Percentiles rank a stretch among this genome's conserved stretches.
phyloP scores from a whole-genome alignment of 2,888 invertebrate genomes.

The Cephus rjabovi region DNA sequence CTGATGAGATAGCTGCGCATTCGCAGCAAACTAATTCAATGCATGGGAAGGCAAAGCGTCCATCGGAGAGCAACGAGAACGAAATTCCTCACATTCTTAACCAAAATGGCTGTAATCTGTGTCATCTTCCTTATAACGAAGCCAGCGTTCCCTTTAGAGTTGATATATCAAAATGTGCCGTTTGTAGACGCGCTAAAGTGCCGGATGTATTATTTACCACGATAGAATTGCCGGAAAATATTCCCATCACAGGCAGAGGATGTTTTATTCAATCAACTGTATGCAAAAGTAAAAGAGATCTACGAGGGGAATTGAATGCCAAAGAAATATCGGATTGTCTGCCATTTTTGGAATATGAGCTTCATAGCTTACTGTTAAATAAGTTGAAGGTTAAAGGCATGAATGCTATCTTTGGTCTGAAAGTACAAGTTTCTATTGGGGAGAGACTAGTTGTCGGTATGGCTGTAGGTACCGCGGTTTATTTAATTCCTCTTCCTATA shows the following conservation, averaged over 20 bases:
- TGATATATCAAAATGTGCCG: constrained; percentile 77
- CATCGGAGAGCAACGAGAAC: constrained; percentile 59
- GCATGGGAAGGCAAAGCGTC: constrained; percentile 38
- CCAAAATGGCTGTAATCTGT: constrained; percentile 69
- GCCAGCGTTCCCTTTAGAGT: constrained; percentile 79
- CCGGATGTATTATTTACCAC: constrained; percentile 93
- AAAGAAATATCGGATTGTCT: constrained; percentile 95
- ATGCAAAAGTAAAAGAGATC: constrained; percentile 81
- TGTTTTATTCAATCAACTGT: constrained; percentile 81
- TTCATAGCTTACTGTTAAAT: constrained; percentile 90
- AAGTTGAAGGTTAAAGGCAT: constrained; percentile 94
- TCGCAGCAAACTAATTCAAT: neutral
- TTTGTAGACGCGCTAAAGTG: constrained; percentile 82
- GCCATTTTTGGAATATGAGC: constrained; percentile 95
- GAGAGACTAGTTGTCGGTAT: constrained; percentile 89
- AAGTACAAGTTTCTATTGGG: constrained; percentile 79
- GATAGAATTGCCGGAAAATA: constrained; percentile 83
- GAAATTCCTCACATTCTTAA: constrained; percentile 61
- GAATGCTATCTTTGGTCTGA: constrained; percentile 92
- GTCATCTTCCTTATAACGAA: constrained; percentile 88
- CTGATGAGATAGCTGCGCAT: constrained; percentile 25
- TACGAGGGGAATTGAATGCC: constrained; percentile 86
- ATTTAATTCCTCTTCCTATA: constrained; percentile 81
- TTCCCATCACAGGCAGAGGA: constrained; percentile 79
- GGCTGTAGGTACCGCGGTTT: constrained; percentile 89